Base-by-base conservation (phyloP, 2,888 invertebrate genomes). In the Tanypteryx hageni region DNA sequence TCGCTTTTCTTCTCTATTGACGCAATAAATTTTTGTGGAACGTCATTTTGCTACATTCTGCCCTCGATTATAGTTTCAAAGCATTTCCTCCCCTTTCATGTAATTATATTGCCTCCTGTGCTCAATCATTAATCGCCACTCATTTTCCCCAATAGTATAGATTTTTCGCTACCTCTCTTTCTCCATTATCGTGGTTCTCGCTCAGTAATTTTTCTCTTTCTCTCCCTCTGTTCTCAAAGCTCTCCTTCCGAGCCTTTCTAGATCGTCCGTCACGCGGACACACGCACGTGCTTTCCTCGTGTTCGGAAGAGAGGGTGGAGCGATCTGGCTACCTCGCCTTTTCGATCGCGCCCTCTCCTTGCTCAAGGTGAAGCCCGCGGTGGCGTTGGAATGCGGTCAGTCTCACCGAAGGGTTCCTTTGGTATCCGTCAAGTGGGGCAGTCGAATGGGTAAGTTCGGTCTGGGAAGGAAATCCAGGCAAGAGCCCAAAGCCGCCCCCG, bases 381-480 rank as follows among this genome's bases (percentile, higher is more conserved):
- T 57, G 27, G 10, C 9, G 61, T 64, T 89, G 89, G 89, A 89
- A 89, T 89, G 89, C 56, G 64, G 44, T 64, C 64, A 27, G 64
- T 61, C 86, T 61, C 61, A 13, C 27, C 27, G 31, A 31, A 85
- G 44, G 56, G 10, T 14, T 44, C 31, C 68, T 27, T 89, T 27
- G 86, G 61, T 86, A 59, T 44, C 89, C 44, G 89, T 89, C 64
- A 68, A 89, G 44, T 44, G 64, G 89, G 61, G 64, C 64, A 18
- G 61, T 44, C 89, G 61, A 89, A 89, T 89, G 89, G 89, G 89
- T 89, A 89, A 89, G 89, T 89, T 89, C 89, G 68, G 68, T 11
- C 64, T 89, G 89, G 64, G 89, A 1, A 89, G 64, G 68, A 89
- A 64, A 58, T 64, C 64, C 31, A 61, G 89, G 44, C 59, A 86